phyloP scores from a whole-genome alignment of 2,888 invertebrate species.

The Ophioninae sp. region DNA sequence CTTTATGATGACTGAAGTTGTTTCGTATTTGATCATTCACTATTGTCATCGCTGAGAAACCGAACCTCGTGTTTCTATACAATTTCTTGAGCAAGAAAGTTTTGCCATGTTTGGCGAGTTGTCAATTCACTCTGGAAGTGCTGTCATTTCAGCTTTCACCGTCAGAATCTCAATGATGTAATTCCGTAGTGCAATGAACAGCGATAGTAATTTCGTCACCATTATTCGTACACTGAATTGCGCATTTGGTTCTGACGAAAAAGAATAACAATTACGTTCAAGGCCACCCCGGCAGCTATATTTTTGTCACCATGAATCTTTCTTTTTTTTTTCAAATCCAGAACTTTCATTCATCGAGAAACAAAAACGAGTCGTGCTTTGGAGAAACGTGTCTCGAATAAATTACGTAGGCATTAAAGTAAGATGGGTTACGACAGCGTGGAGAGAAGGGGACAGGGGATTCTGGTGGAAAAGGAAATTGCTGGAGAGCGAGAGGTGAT shows the following conservation, averaged over 20 bases:
- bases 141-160: too few relatives aligned
- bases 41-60: too few relatives aligned
- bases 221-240: too few relatives aligned
- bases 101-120: too few relatives aligned
- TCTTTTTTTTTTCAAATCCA: constrained; percentile 6
- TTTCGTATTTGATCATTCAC: too few relatives aligned
- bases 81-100: too few relatives aligned
- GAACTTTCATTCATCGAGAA: constrained; percentile 31
- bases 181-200: too few relatives aligned
- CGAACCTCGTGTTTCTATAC: too few relatives aligned
- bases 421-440: constrained; percentile 54
- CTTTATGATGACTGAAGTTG: too few relatives aligned
- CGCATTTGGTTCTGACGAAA: background rate
- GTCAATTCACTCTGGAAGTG: too few relatives aligned
- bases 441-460: constrained; percentile 4
- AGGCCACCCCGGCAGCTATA: background rate
- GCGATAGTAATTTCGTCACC: too few relatives aligned
- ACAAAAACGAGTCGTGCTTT: constrained; percentile 30
- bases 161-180: too few relatives aligned
- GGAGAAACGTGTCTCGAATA: constrained; percentile 47
- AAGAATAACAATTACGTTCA: constrained; percentile 12
- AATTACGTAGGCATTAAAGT: constrained; percentile 50
- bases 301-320: background rate
- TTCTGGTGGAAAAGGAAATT: constrained; percentile 28
- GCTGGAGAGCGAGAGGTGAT: constrained; percentile 29